Evolutionary conservation across 1,140 invertebrate species (phyloP), one percentile per base, ranked within the genome.

Genomic region (Aradophagus sp.): DNA sequence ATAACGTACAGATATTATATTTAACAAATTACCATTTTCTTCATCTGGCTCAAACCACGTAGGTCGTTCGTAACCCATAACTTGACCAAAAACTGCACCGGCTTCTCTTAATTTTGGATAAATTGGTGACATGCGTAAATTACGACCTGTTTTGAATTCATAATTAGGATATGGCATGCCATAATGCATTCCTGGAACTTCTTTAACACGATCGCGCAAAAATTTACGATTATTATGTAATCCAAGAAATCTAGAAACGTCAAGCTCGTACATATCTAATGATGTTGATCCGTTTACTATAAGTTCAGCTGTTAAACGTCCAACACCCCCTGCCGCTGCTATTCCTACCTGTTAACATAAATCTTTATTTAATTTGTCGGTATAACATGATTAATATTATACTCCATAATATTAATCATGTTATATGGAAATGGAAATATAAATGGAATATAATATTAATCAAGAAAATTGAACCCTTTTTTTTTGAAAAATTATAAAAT

Each of bases 51-150:
- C 90, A 85, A 98, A 99, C 90, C 95, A 99, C 26, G 94, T 91
- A 0, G 97, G 95, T 70, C 97, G 87, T 83, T 99, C 98, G 82
- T 99, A 99, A 1, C 97, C 97, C 96, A 99, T 99, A 16, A 96
- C 95, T 84, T 99, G 97, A 5, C 95, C 95, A 87, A 99, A 99
- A 7, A 97, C 92, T n/a, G 96, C 98, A 0, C 97, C 97, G 23
- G 93, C 93, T 79, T 95, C 92, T 78, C 93, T 89, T 1, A 99
- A 84, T 61, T 95, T 92, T 1, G 97, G 95, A 88, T 97, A 98
- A 61, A 99, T 95, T 0, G 97, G 97, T 1, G 97, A 99, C 89
- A 97, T 96, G 62, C 97, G 86, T 10, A 99, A 85, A 85, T 97
- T 97, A 42, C 97, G 87, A 0, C 96, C 95, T 5, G 92, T 95